phyloP scores from a whole-genome alignment of 2,888 invertebrate species.

The Synanthedon myopaeformis region DNA sequence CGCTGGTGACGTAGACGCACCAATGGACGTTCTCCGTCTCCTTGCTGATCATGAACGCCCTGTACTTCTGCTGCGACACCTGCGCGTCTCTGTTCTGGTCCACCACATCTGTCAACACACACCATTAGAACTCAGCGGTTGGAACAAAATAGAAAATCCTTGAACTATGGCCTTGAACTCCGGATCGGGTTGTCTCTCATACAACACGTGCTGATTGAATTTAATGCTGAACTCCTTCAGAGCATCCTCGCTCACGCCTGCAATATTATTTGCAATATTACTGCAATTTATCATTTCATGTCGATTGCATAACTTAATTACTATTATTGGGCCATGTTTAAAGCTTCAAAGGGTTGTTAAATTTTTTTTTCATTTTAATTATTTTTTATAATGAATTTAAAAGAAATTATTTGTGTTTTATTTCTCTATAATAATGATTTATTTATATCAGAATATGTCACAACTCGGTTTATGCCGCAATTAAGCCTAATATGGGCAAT shows the following conservation, averaged over 20 bases:
- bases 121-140: background rate
- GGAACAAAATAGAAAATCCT: slow-evolving; percentile 18
- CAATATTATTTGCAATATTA: no score
- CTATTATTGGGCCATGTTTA: no score
- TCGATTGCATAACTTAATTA: no score
- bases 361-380: no score
- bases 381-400: no score
- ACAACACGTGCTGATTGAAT: slow-evolving; percentile 99
- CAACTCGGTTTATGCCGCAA: no score
- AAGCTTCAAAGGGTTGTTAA: no score
- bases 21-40: slow-evolving; percentile 99
- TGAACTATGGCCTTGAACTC: slow-evolving; percentile 96
- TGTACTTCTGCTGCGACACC: slow-evolving; percentile 99
- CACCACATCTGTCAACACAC: slow-evolving; percentile 75
- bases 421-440: no score
- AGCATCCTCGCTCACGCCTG: slow-evolving; percentile 94
- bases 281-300: no score
- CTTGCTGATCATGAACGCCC: slow-evolving; percentile 99
- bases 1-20: slow-evolving; percentile 61
- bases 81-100: slow-evolving; percentile 97
- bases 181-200: slow-evolving; percentile 97
- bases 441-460: no score
- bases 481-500: no score
- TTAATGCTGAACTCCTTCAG: slow-evolving; percentile 94
- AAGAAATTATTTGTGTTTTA: no score